These are phyloP conservation scores for Agrochola lychnidis DNA, from an alignment of 2,888 invertebrate species.

Conservation along the genomic window DNA sequence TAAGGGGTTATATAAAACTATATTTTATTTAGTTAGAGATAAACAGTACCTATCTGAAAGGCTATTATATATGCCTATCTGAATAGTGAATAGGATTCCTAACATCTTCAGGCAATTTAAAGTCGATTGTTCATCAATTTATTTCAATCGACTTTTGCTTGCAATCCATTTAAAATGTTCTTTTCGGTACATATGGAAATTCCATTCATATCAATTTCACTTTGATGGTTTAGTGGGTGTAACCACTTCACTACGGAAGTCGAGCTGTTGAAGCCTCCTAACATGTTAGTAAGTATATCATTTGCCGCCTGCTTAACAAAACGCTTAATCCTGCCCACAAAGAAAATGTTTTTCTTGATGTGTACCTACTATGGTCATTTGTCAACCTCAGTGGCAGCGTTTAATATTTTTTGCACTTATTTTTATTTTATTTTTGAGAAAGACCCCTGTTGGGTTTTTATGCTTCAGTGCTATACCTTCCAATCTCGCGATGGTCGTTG, in stretches of 20 bases:
- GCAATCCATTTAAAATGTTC: not conserved
- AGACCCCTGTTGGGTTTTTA: conserved; percentile 41
- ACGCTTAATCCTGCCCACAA: conserved; percentile 10
- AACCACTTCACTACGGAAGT: conserved; percentile 14
- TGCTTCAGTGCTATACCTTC: conserved; percentile 43
- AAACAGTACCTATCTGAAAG: not conserved
- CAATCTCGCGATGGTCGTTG: conserved; percentile 43
- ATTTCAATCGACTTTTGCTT: not conserved
- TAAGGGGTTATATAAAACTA: not conserved
- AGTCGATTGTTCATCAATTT: not conserved
- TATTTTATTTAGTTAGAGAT: not conserved
- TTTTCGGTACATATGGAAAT: not conserved
- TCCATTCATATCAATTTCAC: conserved; percentile 9
- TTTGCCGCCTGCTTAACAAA: conserved; percentile 17
- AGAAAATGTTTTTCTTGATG: conserved; percentile 41
- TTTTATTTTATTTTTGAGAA: conserved; percentile 53
- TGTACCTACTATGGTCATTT: conserved; percentile 46
- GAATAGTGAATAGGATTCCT: not conserved
- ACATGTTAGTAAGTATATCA: conserved; percentile 24
- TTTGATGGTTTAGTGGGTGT: conserved; percentile 9
- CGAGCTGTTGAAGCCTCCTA: conserved; percentile 11
- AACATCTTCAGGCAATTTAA: not conserved
- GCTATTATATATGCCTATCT: no score
- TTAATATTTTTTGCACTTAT: conserved; percentile 41
- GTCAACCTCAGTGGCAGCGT: conserved; percentile 50